Percentiles rank a stretch among this genome's conserved stretches.
Conservation (phyloP, 2,113 vertebrate species). For the Herpetotheres cachinnans region DNA sequence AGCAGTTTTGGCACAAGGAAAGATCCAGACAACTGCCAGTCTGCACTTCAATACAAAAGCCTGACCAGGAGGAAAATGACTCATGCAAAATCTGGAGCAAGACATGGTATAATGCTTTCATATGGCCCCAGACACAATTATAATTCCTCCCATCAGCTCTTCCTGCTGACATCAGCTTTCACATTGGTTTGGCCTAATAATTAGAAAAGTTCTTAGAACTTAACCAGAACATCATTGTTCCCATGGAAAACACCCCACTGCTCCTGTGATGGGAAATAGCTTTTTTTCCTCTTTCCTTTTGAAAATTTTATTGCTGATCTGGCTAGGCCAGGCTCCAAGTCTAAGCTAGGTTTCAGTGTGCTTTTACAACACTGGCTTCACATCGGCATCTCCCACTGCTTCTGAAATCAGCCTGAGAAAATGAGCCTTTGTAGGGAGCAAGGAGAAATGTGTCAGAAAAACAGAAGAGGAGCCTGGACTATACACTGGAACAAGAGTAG, state of each 20-base stretch:
- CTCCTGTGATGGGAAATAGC: conserved; percentile 63
- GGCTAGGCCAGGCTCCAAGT: conserved; percentile 55
- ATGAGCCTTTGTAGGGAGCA: conserved; percentile 29
- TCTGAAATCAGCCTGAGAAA: conserved; percentile 53
- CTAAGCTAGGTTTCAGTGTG: conserved; percentile 49
- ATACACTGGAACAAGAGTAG: neutral
- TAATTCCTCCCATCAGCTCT: conserved; percentile 62
- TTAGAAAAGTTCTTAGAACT: conserved; percentile 66
- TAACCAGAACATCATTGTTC: conserved; percentile 66
- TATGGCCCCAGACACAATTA: conserved; percentile 64
- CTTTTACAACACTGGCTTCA: conserved; percentile 49
- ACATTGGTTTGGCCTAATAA: conserved; percentile 66
- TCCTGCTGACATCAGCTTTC: conserved; percentile 65
- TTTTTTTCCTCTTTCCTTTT: conserved; percentile 58
- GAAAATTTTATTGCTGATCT: conserved; percentile 67
- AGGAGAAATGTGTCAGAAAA: conserved; percentile 16
- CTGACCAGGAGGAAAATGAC: conserved; percentile 67
- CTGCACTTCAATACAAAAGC: conserved; percentile 49
- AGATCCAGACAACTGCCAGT: conserved; percentile 57
- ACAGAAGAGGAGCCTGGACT: neutral
- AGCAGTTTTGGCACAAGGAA: conserved; percentile 51
- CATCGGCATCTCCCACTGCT: conserved; percentile 47
- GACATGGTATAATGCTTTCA: conserved; percentile 59
- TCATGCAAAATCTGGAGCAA: conserved; percentile 57
- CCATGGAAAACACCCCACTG: conserved; percentile 65